phyloP scores from a whole-genome alignment of 2,888 invertebrate species.

The Xanthorhoe spadicearia region DNA sequence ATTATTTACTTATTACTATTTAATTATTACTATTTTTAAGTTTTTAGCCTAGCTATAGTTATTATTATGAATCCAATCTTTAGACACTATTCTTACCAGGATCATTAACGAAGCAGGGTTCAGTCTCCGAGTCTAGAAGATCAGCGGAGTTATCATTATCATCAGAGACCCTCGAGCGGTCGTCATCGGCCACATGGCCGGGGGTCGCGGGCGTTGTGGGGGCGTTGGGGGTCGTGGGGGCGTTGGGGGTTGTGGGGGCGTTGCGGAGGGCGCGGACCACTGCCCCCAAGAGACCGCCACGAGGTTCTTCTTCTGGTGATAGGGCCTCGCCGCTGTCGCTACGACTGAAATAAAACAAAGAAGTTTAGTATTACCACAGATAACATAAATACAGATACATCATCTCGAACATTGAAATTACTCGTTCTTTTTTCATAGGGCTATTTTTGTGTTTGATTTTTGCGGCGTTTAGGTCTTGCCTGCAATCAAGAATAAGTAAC shows the following conservation, averaged over 20 bases:
- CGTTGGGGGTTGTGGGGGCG: slow-evolving; percentile 36
- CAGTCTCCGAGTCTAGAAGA: slow-evolving; percentile 92
- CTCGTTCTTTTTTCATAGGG: no score
- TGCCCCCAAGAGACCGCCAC: slow-evolving; percentile 86
- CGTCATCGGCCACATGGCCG: slow-evolving; percentile 58
- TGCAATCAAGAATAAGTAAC: no score
- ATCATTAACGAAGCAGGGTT: slow-evolving; percentile 92
- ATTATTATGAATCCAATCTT: no score
- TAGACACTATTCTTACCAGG: slow-evolving; percentile 75
- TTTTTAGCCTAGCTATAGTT: no score
- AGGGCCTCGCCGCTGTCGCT: slow-evolving; percentile 89
- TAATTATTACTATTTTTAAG: no score
- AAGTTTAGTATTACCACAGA: no score
- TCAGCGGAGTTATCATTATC: slow-evolving; percentile 91
- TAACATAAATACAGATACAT: no score
- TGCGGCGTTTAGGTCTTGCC: no score
- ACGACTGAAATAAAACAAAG: slow-evolving; percentile 62
- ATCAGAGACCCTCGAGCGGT: slow-evolving; percentile 70
- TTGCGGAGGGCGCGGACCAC: slow-evolving; percentile 87
- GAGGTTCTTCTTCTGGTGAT: slow-evolving; percentile 84
- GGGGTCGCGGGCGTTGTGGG: slow-evolving; percentile 39
- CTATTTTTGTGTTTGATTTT: no score
- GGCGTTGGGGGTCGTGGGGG: slow-evolving; percentile 18
- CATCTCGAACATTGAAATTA: no score
- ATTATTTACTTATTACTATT: no score